phyloP scores from a whole-genome alignment of 2,888 invertebrate species.

The Clepsis dumicolana region DNA sequence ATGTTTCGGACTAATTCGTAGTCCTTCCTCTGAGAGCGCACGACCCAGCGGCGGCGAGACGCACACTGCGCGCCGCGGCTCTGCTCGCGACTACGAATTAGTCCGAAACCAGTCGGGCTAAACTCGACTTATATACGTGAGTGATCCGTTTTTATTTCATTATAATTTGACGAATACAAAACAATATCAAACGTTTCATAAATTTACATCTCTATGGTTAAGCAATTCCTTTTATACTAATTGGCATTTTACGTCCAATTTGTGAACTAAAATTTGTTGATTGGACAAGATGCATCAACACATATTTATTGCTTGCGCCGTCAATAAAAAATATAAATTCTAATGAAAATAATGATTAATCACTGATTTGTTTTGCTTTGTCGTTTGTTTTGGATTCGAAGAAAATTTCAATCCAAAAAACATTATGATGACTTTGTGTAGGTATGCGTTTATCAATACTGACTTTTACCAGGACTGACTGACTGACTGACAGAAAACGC shows the following conservation, averaged over 20 bases:
- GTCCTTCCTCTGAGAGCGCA: no score
- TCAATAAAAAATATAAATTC: slow-evolving; percentile 5
- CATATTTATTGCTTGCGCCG: background rate
- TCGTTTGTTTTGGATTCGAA: background rate
- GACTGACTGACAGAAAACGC: no score
- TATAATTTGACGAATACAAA: background rate
- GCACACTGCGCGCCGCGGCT: no score
- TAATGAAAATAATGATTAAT: slow-evolving; percentile 10
- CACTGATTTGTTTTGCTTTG: background rate
- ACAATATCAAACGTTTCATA: background rate
- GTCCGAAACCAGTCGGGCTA: no score
- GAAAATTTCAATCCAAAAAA: background rate
- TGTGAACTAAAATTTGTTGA: background rate
- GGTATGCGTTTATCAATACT: background rate
- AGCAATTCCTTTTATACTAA: slow-evolving; percentile 11
- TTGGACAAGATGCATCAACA: slow-evolving; percentile 8
- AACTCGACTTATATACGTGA: no score
- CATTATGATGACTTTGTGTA: background rate
- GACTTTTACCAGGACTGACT: no score
- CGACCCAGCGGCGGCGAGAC: no score
- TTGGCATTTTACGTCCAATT: slow-evolving; percentile 9
- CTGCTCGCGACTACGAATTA: no score
- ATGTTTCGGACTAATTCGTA: no score
- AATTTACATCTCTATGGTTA: background rate
- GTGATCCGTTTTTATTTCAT: no score